Percentiles rank a stretch among this genome's conserved stretches.
phyloP scores from a whole-genome alignment of 2,113 vertebrate species.

The Micronisus gabar region DNA sequence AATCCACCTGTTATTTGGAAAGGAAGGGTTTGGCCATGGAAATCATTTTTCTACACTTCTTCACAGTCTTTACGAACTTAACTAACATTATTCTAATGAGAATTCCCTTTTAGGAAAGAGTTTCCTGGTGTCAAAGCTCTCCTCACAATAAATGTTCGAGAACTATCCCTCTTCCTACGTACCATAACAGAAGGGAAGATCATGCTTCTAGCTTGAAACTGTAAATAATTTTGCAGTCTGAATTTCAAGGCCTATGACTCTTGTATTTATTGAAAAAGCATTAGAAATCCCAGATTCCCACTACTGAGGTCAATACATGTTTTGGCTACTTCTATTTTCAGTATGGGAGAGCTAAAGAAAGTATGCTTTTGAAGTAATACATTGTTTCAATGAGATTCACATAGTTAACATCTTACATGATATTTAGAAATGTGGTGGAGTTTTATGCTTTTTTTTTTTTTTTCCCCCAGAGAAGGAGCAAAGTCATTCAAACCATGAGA shows the following conservation, averaged over 20 bases:
- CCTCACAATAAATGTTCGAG: background rate
- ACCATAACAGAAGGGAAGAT: background rate
- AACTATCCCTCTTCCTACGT: background rate
- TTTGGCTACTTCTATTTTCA: background rate
- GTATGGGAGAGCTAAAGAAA: background rate
- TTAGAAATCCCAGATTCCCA: background rate
- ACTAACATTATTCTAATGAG: background rate
- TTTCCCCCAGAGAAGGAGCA: background rate
- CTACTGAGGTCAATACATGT: background rate
- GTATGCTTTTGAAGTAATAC: background rate
- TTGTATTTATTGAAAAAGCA: background rate
- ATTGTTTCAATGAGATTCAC: background rate
- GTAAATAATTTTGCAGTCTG: background rate
- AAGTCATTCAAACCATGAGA: background rate
- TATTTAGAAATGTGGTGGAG: background rate
- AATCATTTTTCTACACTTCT: background rate
- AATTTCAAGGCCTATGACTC: background rate
- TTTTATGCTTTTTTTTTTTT: background rate
- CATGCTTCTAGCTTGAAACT: background rate
- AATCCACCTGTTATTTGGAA: background rate
- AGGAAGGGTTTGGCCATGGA: background rate
- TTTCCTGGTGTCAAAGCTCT: background rate
- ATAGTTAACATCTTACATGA: background rate
- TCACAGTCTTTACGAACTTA: background rate
- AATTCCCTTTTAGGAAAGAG: background rate